Evolutionary conservation across 2,888 invertebrate genomes (phyloP), one percentile per base, ranked within the genome.

Genomic region (Spatulosminthurus flaviceps): DNA sequence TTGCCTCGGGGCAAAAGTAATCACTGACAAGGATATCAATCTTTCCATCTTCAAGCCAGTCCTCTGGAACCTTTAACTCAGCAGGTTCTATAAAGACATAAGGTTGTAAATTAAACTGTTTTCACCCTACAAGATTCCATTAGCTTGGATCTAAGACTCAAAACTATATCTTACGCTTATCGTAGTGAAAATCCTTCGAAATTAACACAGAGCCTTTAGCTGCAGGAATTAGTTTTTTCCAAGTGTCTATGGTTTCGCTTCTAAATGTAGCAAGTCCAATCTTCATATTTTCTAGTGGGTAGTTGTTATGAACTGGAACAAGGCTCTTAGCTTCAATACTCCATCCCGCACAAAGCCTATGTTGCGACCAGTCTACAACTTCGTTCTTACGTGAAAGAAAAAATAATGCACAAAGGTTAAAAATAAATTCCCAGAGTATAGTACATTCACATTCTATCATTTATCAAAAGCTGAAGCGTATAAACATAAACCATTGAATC

Each of bases 11-110:
- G n/a, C 77, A 77, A 22, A 19, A 22, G 24, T 66, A 77, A 43
- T 77, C 77, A 42, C 77, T 77, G 21, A 77, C 77, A 19, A 77
- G 51, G 26, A 77, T 77, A 69, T 77, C 77, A 16, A 77, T 77
- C 19, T 22, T 24, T 24, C 77, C 77, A 41, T 77, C 42, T 1
- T 64, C 29, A 13, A 29, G 21, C 43, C 67, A 66, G n/a, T 60
- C 66, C 13, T 24, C 28, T 24, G 77, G 77, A 19, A 67, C 41
- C 22, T 69, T 77, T 34, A 77, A 21, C 29, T 77, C 77, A 9
- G 77, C 67, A 16, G 77, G 77, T 22, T 77, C 77, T 77, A n/a
- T n/a, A n/a, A n/a, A n/a, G n/a, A n/a, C n/a, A n/a, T n/a, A n/a
- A n/a, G n/a, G n/a, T 41, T 41, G 51, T 51, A 11, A 42, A 64